phyloP scores from a whole-genome alignment of 2,888 invertebrate genomes.

The Pemphredon lugubris region DNA sequence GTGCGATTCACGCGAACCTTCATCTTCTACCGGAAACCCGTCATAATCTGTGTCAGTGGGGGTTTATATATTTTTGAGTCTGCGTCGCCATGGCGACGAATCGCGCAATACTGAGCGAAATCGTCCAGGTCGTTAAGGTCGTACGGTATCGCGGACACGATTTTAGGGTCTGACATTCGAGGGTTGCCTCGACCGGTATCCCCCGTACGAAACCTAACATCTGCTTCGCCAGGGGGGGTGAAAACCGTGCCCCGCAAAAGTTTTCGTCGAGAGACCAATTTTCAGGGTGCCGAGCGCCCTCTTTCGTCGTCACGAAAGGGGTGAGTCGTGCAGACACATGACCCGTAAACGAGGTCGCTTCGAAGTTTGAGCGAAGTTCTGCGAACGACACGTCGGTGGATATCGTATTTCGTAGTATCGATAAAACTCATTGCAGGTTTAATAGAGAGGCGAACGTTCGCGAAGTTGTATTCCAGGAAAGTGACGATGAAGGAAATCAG shows the following conservation, averaged over 20 bases:
- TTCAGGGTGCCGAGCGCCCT: background rate
- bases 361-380: slow-evolving; percentile 20
- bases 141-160: slow-evolving; percentile 20
- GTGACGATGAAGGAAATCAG: too few relatives aligned
- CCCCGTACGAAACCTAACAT: slow-evolving; percentile 10
- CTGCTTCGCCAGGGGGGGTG: slow-evolving; percentile 6
- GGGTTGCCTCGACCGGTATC: background rate
- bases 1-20: too few relatives aligned
- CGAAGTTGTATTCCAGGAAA: background rate
- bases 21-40: slow-evolving; percentile 1
- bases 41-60: slow-evolving; percentile 42
- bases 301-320: slow-evolving; percentile 24
- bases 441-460: background rate
- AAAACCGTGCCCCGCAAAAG: slow-evolving; percentile 26
- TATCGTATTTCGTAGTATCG: slow-evolving; percentile 16
- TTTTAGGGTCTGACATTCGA: too few relatives aligned
- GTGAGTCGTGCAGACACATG: background rate
- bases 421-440: slow-evolving; percentile 13
- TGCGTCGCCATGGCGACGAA: slow-evolving; percentile 73
- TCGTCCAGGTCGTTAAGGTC: slow-evolving; percentile 26
- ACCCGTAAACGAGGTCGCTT: slow-evolving; percentile 24
- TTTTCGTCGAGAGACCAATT: slow-evolving; percentile 35
- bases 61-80: slow-evolving; percentile 76
- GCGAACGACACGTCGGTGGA: slow-evolving; percentile 16
- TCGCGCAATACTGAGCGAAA: background rate